Conservation (phyloP, 2,888 invertebrate species). For the Heliconius ismenius region DNA sequence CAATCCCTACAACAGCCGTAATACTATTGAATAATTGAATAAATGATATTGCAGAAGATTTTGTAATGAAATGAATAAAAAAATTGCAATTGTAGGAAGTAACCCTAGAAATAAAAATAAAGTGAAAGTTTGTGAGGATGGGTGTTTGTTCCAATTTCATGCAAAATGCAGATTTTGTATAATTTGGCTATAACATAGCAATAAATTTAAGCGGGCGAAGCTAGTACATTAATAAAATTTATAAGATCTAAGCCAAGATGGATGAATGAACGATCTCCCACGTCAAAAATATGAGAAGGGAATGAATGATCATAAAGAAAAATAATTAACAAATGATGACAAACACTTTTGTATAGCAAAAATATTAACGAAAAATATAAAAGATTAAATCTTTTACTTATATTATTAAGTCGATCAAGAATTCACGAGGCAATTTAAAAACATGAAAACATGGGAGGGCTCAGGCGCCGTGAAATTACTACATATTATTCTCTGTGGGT, state of each 20-base stretch:
- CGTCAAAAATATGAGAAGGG: background rate
- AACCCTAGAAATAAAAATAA: background rate
- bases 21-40: background rate
- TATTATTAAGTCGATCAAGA: slow-evolving; percentile 3
- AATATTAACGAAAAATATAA: background rate
- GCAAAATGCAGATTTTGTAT: too few species aligned
- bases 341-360: background rate
- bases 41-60: background rate
- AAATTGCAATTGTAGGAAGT: background rate
- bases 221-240: background rate
- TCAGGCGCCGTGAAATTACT: slow-evolving; percentile 40
- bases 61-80: background rate
- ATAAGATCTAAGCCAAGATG: background rate
- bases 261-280: background rate
- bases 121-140: too few species aligned
- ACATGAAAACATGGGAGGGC: slow-evolving; percentile 37
- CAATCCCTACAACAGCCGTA: background rate
- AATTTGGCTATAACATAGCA: too few species aligned
- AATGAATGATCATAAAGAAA: background rate
- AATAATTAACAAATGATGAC: background rate
- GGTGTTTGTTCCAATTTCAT: too few species aligned
- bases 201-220: too few species aligned
- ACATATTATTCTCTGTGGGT: slow-evolving; percentile 22
- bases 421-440: slow-evolving; percentile 36
- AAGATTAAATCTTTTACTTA: slow-evolving; percentile 15